Evolutionary conservation across 2,797 vertebrate species (phyloP).

Genomic region (Choloepus didactylus): DNA sequence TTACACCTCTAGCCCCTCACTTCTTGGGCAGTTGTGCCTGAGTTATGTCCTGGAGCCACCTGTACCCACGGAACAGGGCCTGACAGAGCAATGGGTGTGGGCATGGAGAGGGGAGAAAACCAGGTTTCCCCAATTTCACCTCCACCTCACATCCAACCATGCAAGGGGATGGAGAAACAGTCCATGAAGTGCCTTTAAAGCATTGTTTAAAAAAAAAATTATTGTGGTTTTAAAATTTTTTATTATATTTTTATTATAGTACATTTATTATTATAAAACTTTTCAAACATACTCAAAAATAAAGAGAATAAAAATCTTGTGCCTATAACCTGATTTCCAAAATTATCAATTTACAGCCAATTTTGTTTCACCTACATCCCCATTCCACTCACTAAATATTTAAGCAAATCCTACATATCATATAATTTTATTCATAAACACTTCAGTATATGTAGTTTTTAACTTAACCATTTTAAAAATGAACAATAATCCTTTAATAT

Average conservation of each 20-base stretch:
- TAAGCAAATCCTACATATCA: not conserved
- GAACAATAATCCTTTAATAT: not conserved
- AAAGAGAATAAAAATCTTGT: not conserved
- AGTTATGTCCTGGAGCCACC: too few relatives aligned
- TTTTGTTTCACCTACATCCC: not conserved
- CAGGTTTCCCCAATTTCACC: not conserved
- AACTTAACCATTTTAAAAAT: slow-evolving; percentile 44
- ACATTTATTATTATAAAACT: not conserved
- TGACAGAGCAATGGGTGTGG: not conserved
- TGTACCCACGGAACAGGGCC: not conserved
- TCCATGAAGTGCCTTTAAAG: not conserved
- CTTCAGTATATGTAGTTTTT: not conserved
- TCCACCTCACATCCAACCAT: not conserved
- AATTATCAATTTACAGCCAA: not conserved
- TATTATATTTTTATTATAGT: too few relatives aligned
- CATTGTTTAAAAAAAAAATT: not conserved
- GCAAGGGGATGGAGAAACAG: not conserved
- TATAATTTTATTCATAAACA: slow-evolving; percentile 19
- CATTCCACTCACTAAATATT: not conserved
- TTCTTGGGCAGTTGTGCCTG: not conserved
- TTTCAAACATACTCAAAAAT: not conserved
- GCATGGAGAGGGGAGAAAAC: not conserved
- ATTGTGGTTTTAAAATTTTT: too few relatives aligned
- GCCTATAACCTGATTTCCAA: not conserved
- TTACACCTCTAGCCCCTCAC: not conserved